Conservation (phyloP, 2,797 vertebrate species). For the Dicrostonyx torquatus region DNA sequence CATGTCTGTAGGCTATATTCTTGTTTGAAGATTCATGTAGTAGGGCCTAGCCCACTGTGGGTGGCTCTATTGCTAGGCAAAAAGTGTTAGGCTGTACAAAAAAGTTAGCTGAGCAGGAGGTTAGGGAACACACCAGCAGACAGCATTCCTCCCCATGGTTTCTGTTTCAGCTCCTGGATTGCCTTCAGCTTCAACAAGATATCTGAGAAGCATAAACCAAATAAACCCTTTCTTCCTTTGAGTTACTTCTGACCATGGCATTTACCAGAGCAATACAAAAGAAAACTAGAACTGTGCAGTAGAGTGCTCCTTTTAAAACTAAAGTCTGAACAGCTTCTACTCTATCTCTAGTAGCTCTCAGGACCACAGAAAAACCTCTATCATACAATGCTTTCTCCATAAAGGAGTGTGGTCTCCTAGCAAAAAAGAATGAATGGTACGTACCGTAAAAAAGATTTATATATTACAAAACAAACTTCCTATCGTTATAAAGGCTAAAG, state of each 20-base stretch:
- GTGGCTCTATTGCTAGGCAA: background rate
- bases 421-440: background rate
- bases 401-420: background rate
- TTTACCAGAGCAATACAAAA: background rate
- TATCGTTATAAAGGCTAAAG: conserved; percentile 17
- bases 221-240: background rate
- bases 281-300: background rate
- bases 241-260: background rate
- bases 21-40: background rate
- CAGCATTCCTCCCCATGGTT: background rate
- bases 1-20: background rate
- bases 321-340: conserved; percentile 30
- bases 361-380: background rate
- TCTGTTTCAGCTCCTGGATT: background rate
- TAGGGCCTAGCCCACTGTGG: background rate
- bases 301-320: conserved; percentile 44
- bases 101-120: background rate
- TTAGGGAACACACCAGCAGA: background rate
- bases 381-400: background rate
- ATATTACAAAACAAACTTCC: conserved; percentile 1
- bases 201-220: background rate
- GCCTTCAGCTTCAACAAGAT: background rate
- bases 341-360: background rate
- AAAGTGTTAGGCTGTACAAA: background rate
- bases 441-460: background rate